Conservation (phyloP, 2,888 invertebrate species). For the Drosophila fulvimacula region DNA sequence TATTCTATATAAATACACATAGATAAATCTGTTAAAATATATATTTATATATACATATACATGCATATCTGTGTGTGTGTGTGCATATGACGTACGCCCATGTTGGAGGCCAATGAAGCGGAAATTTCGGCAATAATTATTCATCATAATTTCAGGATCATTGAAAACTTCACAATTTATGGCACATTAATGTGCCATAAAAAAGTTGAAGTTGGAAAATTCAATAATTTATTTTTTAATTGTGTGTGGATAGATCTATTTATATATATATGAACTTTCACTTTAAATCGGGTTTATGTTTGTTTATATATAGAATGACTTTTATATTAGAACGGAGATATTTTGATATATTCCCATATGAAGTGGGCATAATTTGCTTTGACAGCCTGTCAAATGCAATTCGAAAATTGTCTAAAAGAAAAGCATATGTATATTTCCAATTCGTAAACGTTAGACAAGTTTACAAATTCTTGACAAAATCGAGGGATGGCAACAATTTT, state of each 20-base stretch:
- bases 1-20: not conserved
- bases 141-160: conserved; percentile 28
- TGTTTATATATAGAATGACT: not conserved
- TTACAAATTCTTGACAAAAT: too few relatives aligned
- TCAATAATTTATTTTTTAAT: not conserved
- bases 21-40: conserved; percentile 25
- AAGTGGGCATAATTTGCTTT: not conserved
- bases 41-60: conserved; percentile 4
- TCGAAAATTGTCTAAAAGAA: too few relatives aligned
- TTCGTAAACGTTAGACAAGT: not conserved
- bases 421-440: not conserved
- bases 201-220: too few relatives aligned
- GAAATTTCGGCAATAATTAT: conserved; percentile 47
- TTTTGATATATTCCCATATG: not conserved
- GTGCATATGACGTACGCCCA: conserved; percentile 32
- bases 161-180: conserved; percentile 37
- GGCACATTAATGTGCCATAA: conserved; percentile 31
- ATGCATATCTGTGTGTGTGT: not conserved
- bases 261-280: too few relatives aligned
- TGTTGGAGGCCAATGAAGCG: conserved; percentile 23
- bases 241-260: not conserved
- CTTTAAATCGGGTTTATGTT: not conserved
- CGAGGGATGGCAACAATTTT: not conserved
- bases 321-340: not conserved
- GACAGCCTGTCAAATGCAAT: not conserved